These are phyloP conservation scores for Calephelis virginiensis DNA, from an alignment of 1,140 invertebrate species.

Conservation along the genomic window DNA sequence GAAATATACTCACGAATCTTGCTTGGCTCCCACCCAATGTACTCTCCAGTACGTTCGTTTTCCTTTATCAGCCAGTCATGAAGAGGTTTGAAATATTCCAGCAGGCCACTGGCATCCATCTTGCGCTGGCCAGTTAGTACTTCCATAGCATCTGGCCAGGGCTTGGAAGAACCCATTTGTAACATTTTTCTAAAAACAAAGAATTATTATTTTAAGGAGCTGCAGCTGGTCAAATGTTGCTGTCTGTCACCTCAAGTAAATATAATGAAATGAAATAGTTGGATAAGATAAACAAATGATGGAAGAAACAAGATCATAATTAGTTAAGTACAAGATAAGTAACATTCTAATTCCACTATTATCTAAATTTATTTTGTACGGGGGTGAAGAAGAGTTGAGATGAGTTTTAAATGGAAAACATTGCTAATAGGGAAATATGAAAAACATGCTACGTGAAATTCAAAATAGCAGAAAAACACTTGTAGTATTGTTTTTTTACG, in stretches of 20 bases:
- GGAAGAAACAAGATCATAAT: too few species aligned
- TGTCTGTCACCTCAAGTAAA: neutral
- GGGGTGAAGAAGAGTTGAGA: too few species aligned
- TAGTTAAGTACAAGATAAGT: too few species aligned
- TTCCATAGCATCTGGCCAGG: constrained; percentile 91
- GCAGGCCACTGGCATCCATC: constrained; percentile 86
- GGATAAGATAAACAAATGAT: too few species aligned
- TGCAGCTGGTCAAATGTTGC: neutral
- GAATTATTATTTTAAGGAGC: neutral
- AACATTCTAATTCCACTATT: too few species aligned
- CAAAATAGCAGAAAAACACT: too few species aligned
- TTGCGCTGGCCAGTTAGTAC: constrained; percentile 86
- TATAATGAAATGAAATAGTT: too few species aligned
- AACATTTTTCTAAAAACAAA: constrained; percentile 81
- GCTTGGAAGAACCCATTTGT: constrained; percentile 86
- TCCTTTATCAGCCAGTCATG: constrained; percentile 87
- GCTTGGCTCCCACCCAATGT: constrained; percentile 87
- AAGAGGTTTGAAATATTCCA: constrained; percentile 89
- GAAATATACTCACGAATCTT: constrained; percentile 56
- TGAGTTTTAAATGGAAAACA: too few species aligned
- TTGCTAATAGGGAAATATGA: too few species aligned
- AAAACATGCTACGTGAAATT: too few species aligned
- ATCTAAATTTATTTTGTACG: too few species aligned
- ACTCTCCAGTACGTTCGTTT: constrained; percentile 85
- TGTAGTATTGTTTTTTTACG: too few species aligned